Conservation (phyloP, 2,888 invertebrate species). For the Drosophila meridionalis region DNA sequence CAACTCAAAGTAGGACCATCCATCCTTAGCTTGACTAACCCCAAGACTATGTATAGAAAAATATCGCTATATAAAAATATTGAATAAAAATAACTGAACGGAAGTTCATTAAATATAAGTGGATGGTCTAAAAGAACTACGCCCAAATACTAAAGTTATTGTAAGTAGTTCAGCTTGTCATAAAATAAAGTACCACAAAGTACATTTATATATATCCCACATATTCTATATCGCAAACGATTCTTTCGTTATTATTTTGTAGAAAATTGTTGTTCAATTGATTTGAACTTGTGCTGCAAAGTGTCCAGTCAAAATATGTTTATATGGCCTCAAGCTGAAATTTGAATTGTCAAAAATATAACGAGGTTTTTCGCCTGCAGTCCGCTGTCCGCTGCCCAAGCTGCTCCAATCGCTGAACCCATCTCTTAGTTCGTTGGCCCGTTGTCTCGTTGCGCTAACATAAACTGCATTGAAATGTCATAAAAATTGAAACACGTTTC, state of each 20-base stretch:
- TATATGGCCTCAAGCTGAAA: slow-evolving; percentile 47
- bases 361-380: slow-evolving; percentile 42
- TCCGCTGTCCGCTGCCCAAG: background rate
- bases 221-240: background rate
- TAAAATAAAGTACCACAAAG: background rate
- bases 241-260: background rate
- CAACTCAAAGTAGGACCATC: too few relatives aligned
- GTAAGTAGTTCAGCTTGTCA: too few relatives aligned
- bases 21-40: too few relatives aligned
- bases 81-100: too few relatives aligned
- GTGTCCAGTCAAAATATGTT: slow-evolving; percentile 51
- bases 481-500: slow-evolving; percentile 73
- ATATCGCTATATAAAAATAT: too few relatives aligned
- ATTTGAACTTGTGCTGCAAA: slow-evolving; percentile 62
- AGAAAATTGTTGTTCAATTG: slow-evolving; percentile 35
- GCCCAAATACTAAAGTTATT: too few relatives aligned
- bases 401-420: background rate
- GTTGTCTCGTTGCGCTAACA: slow-evolving; percentile 66
- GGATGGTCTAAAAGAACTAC: too few relatives aligned
- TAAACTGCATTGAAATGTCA: slow-evolving; percentile 77
- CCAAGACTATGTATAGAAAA: too few relatives aligned
- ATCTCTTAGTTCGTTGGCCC: slow-evolving; percentile 37
- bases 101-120: too few relatives aligned
- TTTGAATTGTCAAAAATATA: slow-evolving; percentile 74
- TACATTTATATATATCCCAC: background rate